Evolutionary conservation across 2,888 invertebrate genomes (phyloP).

Genomic region (Lepidocyrtinus sp.): DNA sequence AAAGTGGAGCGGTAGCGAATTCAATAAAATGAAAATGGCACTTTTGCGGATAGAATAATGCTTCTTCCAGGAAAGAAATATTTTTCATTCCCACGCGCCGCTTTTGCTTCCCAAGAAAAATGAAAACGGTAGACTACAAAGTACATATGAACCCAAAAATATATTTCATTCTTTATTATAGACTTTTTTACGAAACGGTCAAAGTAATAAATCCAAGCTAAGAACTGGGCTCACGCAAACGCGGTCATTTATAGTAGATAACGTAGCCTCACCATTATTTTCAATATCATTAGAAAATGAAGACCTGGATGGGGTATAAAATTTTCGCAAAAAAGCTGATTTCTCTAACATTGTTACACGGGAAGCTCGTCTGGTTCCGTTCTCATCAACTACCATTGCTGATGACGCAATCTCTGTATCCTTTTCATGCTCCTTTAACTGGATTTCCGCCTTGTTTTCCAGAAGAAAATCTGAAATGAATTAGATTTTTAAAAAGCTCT

Average conservation of each 20-base stretch:
- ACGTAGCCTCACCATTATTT: not conserved
- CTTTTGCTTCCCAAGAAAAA: not conserved
- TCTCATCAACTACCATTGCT: not conserved
- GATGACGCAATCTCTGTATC: not conserved
- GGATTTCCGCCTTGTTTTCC: constrained; percentile 51
- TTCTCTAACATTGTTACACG: constrained; percentile 34
- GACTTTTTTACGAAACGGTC: constrained; percentile 6
- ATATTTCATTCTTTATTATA: not conserved
- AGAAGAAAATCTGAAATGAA: constrained; percentile 52
- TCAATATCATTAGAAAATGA: not conserved
- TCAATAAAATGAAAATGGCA: constrained; percentile 5
- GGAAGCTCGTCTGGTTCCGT: constrained; percentile 15
- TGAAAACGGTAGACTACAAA: not conserved
- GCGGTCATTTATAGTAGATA: constrained; percentile 33
- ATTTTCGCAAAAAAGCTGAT: constrained; percentile 50
- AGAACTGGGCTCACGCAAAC: constrained; percentile 42
- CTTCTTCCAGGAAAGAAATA: too few relatives aligned
- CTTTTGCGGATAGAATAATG: too few relatives aligned
- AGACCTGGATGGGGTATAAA: constrained; percentile 31
- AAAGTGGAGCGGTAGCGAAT: not conserved
- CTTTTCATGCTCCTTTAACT: constrained; percentile 40
- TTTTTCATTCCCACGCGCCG: too few relatives aligned
- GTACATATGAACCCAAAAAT: not conserved
- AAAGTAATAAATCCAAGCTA: constrained; percentile 39
- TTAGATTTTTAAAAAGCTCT: not conserved